phyloP scores from a whole-genome alignment of 2,113 vertebrate species.

The Phaethornis superciliosus region DNA sequence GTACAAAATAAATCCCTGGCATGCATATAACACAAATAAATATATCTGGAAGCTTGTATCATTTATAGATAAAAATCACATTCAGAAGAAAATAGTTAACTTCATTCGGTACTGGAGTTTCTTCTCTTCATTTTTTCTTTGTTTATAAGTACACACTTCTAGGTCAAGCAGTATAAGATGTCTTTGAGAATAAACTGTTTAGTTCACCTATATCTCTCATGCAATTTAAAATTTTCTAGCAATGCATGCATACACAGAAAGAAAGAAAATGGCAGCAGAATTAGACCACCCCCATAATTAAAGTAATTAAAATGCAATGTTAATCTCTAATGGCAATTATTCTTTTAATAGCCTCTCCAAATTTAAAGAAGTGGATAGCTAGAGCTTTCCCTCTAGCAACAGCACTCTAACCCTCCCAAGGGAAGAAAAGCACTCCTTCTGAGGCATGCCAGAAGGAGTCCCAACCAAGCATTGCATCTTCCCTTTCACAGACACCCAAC shows the following conservation, averaged over 20 bases:
- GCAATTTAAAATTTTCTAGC: not conserved
- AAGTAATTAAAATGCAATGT: not conserved
- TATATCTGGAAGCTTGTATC: not conserved
- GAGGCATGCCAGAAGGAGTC: not conserved
- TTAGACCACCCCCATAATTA: not conserved
- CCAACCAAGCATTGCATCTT: not conserved
- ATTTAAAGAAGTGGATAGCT: not conserved
- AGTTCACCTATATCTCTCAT: not conserved
- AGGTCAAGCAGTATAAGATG: not conserved
- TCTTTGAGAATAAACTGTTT: not conserved
- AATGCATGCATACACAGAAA: not conserved
- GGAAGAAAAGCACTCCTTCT: not conserved
- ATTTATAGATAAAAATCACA: not conserved
- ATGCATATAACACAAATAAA: not conserved
- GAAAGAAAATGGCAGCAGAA: not conserved
- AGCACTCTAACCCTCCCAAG: not conserved
- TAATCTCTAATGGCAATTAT: not conserved
- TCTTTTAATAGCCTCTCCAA: not conserved
- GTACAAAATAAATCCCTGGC: not conserved
- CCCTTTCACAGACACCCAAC: not conserved
- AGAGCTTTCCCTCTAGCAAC: not conserved
- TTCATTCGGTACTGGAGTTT: accelerated
- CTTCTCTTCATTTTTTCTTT: not conserved
- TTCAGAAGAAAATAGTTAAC: not conserved
- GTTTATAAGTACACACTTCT: not conserved